Base-by-base conservation (phyloP, 2,797 vertebrate species). In the Capromys pilorides region DNA sequence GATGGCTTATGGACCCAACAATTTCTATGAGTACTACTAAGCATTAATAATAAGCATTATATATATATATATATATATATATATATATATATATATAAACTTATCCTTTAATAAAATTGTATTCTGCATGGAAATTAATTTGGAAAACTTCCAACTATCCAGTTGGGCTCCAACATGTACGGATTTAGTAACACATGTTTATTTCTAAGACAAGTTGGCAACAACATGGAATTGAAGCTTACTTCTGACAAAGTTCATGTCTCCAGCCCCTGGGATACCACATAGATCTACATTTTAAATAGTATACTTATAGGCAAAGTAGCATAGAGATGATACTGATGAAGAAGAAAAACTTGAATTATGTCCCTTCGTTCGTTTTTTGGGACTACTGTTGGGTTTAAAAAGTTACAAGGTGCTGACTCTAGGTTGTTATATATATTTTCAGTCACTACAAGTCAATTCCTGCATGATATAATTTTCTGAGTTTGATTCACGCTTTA, bases 301-400 rank as follows among this genome's bases (percentile, higher is more conserved):
- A 77, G n/a, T 80, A 54, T 69, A 31, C 88, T 49, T 94, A 49
- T 62, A 84, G 89, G 75, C 33, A 92, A 33, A 57, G 61, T 12
- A 86, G 8, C 39, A n/a, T 6, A 64, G 45, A 90, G 22, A 18
- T 77, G 87, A 61, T 66, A 61, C 90, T n/a, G 62, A 94, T 26
- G 67, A 78, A 94, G 51, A 39, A 67, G 80, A 64, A 64, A 45
- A 86, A 77, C 14, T 73, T 73, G 26, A 84, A 4, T 69, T 88
- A 31, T 54, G 54, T 91, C 39, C 61, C 18, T n/a, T 66, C 10
- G 14, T 86, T 87, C 11, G 62, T 64, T 73, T 64, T 80, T 26
- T n/a, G 51, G 87, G 49, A 57, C 5, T 28, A 51, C 33, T 80
- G 95, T 79, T 86, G 64, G 45, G 19, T 84, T 95, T 86, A 87